These are phyloP conservation scores for Harpagifer antarcticus DNA, from an alignment of 2,797 vertebrate species.

Conservation along the genomic window DNA sequence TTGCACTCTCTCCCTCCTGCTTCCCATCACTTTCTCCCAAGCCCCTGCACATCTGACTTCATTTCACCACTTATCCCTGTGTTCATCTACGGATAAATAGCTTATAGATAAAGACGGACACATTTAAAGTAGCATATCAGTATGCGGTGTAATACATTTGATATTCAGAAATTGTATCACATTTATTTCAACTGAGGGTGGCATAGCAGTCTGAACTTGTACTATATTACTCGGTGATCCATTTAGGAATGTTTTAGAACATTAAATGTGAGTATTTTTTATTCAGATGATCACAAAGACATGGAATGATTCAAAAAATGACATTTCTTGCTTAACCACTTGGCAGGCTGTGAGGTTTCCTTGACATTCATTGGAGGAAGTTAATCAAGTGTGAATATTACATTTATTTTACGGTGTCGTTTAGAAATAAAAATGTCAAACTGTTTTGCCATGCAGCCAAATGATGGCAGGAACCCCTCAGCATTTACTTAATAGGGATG, in stretches of 20 bases:
- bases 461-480: slow-evolving; percentile 10
- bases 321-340: neutral
- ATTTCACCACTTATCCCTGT: slow-evolving; percentile 10
- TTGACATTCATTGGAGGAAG: slow-evolving; percentile 8
- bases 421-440: neutral
- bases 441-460: neutral
- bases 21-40: neutral
- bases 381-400: slow-evolving; percentile 13
- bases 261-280: slow-evolving; percentile 28
- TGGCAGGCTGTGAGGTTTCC: slow-evolving; percentile 15
- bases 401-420: slow-evolving; percentile 5
- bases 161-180: neutral
- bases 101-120: neutral
- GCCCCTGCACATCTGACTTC: neutral
- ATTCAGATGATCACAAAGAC: slow-evolving; percentile 10
- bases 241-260: neutral
- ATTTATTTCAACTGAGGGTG: neutral
- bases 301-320: slow-evolving; percentile 5
- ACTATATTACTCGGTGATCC: neutral
- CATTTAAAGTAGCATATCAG: neutral
- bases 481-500: slow-evolving; percentile 13
- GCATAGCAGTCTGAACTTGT: neutral
- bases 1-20: neutral
- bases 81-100: slow-evolving; percentile 7
- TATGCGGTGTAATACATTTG: neutral